Conservation (phyloP, 1,140 invertebrate species). For the Ptiloglossa arizonensis region DNA sequence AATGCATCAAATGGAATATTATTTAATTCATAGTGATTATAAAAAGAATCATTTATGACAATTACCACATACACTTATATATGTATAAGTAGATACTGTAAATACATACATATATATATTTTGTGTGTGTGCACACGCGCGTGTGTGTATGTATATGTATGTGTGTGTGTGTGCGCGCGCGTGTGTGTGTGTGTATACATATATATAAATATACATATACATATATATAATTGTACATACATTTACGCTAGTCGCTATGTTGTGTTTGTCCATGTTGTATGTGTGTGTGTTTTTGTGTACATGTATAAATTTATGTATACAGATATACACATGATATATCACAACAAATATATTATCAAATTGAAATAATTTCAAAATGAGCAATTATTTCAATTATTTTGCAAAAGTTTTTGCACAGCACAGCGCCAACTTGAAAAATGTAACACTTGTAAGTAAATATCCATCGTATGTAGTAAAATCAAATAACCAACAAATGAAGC, state of each 20-base stretch:
- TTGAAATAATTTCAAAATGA: not conserved
- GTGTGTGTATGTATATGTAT: too few species aligned
- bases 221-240: not conserved
- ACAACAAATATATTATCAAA: conserved; percentile 6
- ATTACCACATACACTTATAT: not conserved
- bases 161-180: too few species aligned
- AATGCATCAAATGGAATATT: not conserved
- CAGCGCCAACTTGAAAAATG: not conserved
- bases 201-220: not conserved
- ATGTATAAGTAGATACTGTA: not conserved
- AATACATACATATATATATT: not conserved
- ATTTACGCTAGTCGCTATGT: too few species aligned
- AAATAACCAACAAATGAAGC: not conserved
- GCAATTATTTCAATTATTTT: not conserved
- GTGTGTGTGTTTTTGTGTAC: too few species aligned
- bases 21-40: not conserved
- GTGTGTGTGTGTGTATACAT: too few species aligned
- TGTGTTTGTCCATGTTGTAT: too few species aligned
- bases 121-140: too few species aligned
- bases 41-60: not conserved
- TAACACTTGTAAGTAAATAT: not conserved
- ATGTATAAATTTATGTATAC: too few species aligned
- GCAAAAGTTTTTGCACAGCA: not conserved
- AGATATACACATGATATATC: not conserved
- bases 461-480: too few species aligned